Conservation (phyloP, 2,113 vertebrate species). For the Nibea coibor region DNA sequence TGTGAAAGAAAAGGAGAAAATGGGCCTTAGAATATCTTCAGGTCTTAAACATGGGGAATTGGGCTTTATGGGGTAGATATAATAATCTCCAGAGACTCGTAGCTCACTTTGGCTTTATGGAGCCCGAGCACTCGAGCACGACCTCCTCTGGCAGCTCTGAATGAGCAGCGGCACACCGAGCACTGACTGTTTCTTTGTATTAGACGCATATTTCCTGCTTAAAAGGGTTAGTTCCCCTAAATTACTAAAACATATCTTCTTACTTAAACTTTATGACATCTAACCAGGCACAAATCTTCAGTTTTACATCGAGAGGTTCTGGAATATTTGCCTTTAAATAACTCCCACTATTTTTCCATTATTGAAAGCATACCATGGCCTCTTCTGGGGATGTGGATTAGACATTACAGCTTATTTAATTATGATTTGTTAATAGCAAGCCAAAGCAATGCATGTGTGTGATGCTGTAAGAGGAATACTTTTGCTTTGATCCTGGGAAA, state of each 20-base stretch:
- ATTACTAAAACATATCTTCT: conserved; percentile 10
- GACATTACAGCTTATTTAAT: conserved; percentile 35
- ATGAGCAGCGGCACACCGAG: conserved; percentile 19
- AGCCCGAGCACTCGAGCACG: conserved; percentile 11
- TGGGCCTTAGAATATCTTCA: conserved; percentile 58
- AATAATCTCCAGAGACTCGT: conserved; percentile 68
- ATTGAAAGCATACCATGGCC: neutral
- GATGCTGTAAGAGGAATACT: conserved; percentile 15
- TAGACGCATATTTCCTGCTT: neutral
- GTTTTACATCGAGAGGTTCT: neutral
- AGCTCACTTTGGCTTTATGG: conserved; percentile 59
- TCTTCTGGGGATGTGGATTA: neutral
- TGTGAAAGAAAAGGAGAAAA: conserved; percentile 55
- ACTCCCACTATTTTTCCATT: neutral
- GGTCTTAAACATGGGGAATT: conserved; percentile 54
- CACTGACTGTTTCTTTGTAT: neutral
- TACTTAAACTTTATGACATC: neutral
- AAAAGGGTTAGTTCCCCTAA: neutral
- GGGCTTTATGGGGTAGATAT: conserved; percentile 66
- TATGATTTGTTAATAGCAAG: conserved; percentile 18
- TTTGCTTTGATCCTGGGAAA: conserved; percentile 60
- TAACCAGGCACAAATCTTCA: neutral
- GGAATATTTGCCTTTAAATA: neutral
- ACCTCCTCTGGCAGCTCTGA: conserved; percentile 39
- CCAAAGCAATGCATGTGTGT: conserved; percentile 11